Evolutionary conservation across 2,797 vertebrate genomes (phyloP).

Genomic region (Coccyzus lansbergi): DNA sequence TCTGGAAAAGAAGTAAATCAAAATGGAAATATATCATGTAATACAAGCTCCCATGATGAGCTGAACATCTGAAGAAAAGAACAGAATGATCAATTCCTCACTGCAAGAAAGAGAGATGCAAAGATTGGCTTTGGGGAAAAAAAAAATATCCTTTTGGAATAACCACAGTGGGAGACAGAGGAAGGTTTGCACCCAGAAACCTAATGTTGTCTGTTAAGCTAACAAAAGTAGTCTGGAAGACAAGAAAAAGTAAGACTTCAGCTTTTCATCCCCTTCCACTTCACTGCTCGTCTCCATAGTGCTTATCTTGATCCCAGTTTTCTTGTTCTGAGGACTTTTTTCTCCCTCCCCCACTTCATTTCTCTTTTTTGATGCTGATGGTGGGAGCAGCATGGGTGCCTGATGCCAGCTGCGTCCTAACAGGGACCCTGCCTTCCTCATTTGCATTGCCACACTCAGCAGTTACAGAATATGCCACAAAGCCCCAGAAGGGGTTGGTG

Average conservation of each 20-base stretch:
- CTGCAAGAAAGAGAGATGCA: neutral
- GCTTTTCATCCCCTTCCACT: constrained; percentile 59
- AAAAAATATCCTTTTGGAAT: constrained; percentile 26
- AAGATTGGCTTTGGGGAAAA: neutral
- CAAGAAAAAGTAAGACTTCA: constrained; percentile 29
- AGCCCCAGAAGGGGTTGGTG: neutral
- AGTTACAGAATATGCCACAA: neutral
- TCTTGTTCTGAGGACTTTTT: neutral
- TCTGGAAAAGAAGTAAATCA: neutral
- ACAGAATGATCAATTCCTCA: constrained; percentile 10
- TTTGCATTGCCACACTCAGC: neutral
- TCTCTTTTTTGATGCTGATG: neutral
- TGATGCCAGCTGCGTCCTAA: neutral
- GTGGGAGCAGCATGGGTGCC: neutral
- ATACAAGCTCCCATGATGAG: neutral
- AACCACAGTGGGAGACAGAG: constrained; percentile 39
- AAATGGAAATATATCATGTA: neutral
- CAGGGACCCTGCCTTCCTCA: neutral
- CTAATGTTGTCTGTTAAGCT: constrained; percentile 42
- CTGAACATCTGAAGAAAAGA: neutral
- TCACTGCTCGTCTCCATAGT: constrained; percentile 25
- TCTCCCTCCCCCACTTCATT: neutral
- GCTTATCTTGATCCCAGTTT: constrained; percentile 50
- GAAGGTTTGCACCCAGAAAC: constrained; percentile 53
- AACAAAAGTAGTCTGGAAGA: constrained; percentile 51